A percentile compares a stretch with the other conserved stretches of the same genome.
Conservation (phyloP, 2,113 vertebrate genomes). For the Kryptolebias marmoratus region DNA sequence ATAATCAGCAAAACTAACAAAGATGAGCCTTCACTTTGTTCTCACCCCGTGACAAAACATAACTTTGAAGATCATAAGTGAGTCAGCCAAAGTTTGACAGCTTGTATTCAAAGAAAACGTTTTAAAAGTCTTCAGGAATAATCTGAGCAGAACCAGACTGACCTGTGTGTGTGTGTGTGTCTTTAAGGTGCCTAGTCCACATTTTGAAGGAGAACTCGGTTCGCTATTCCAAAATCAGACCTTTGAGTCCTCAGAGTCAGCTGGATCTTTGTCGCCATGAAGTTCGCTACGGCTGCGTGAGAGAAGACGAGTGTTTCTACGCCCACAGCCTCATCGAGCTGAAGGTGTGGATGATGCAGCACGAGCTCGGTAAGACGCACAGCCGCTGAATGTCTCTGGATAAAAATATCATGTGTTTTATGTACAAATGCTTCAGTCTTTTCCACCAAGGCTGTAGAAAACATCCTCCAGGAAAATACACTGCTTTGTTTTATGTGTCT, state of each 20-base stretch:
- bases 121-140: no score
- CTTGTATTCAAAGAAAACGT: no score
- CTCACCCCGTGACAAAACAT: constrained; percentile 93
- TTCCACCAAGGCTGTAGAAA: background rate
- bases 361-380: constrained; percentile 82
- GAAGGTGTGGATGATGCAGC: constrained; percentile 97
- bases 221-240: constrained; percentile 93
- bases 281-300: constrained; percentile 91
- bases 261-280: constrained; percentile 95
- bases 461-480: no score
- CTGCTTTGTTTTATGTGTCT: background rate
- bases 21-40: constrained; percentile 89
- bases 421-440: background rate
- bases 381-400: no score
- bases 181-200: constrained; percentile 94
- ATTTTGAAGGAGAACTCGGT: constrained; percentile 91
- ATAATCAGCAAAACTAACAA: constrained; percentile 98
- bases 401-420: no score
- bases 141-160: background rate
- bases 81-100: constrained; percentile 54
- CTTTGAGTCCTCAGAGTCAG: constrained; percentile 82
- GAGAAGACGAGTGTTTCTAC: constrained; percentile 95
- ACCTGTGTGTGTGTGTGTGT: background rate
- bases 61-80: constrained; percentile 96
- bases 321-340: constrained; percentile 96